Conservation (phyloP, 2,888 invertebrate genomes). For the Papilio demoleus region DNA sequence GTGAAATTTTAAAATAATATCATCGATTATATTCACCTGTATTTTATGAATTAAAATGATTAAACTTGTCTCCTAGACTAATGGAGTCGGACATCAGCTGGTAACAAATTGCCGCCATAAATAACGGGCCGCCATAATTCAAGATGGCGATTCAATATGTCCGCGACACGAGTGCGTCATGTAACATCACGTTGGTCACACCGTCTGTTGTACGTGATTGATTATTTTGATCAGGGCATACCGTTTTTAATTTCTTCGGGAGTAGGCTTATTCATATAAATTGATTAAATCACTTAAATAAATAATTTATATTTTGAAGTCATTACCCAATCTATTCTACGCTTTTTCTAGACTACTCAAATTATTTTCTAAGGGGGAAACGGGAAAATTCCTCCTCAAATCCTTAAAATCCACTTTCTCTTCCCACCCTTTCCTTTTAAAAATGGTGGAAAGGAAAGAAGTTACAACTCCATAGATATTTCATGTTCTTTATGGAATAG, state of each 20-base stretch:
- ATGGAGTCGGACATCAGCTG: constrained; percentile 19
- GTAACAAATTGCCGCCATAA: constrained; percentile 32
- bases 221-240: constrained; percentile 13
- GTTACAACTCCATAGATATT: no score
- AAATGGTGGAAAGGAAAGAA: no score
- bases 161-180: constrained; percentile 17
- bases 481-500: no score
- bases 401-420: no score
- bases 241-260: not conserved
- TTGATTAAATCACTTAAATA: no score
- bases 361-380: not conserved
- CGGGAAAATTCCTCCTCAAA: no score
- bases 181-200: constrained; percentile 10
- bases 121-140: constrained; percentile 36
- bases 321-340: no score
- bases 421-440: no score
- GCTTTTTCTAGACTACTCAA: not conserved
- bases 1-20: not conserved
- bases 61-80: constrained; percentile 8
- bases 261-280: not conserved
- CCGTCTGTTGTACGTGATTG: constrained; percentile 3
- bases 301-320: no score
- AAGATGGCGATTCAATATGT: constrained; percentile 28
- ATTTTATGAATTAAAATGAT: not conserved
- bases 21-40: not conserved